phyloP scores from a whole-genome alignment of 2,888 invertebrate genomes.

The Pseudococcus viburni region DNA sequence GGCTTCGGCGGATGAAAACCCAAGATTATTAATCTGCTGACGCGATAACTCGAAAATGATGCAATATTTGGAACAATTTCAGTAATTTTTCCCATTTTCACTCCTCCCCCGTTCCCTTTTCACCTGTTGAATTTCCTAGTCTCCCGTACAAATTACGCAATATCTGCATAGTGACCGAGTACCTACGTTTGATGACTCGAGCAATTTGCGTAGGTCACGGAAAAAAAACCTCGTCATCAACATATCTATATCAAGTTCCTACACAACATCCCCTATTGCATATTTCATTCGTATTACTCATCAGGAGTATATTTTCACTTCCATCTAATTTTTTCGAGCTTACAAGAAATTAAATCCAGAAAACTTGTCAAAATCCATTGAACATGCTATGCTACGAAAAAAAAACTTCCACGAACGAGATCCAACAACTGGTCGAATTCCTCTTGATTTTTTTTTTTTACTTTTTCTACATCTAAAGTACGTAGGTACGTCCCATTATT shows the following conservation, averaged over 20 bases:
- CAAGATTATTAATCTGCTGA: too few relatives aligned
- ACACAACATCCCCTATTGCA: neutral
- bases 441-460: neutral
- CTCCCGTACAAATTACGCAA: too few relatives aligned
- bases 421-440: conserved; percentile 10
- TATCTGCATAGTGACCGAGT: too few relatives aligned
- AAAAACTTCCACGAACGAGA: neutral
- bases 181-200: too few relatives aligned
- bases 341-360: neutral
- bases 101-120: too few relatives aligned
- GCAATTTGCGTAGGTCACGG: too few relatives aligned
- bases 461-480: neutral
- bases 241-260: neutral
- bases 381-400: neutral
- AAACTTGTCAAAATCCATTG: neutral
- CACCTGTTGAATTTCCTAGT: too few relatives aligned
- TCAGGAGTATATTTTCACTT: neutral
- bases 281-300: neutral
- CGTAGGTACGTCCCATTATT: neutral
- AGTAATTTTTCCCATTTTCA: too few relatives aligned
- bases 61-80: too few relatives aligned
- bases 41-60: too few relatives aligned
- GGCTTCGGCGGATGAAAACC: too few relatives aligned
- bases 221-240: too few relatives aligned
- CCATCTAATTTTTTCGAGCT: neutral